Conservation (phyloP, 2,797 vertebrate species). For the Mycteria americana region DNA sequence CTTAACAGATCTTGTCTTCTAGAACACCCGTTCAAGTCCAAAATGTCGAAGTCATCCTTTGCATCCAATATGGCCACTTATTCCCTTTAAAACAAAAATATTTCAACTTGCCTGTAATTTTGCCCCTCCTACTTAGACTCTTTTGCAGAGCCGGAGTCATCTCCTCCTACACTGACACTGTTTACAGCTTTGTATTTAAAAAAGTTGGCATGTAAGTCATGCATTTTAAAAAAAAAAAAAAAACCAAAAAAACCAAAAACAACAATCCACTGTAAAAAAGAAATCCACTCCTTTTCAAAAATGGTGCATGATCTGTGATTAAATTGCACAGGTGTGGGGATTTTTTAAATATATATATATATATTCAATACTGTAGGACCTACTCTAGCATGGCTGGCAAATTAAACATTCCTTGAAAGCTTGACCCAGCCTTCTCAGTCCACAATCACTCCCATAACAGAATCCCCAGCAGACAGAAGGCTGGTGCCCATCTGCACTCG, state of each 20-base stretch:
- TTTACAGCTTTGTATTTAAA: constrained; percentile 64
- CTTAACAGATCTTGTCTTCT: background rate
- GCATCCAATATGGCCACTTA: constrained; percentile 12
- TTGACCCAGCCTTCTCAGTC: background rate
- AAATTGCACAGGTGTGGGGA: background rate
- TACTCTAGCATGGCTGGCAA: background rate
- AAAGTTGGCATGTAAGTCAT: constrained; percentile 52
- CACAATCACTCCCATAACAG: background rate
- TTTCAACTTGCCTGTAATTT: constrained; percentile 9
- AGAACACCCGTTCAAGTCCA: background rate
- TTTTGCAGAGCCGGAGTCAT: constrained; percentile 53
- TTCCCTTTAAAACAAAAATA: constrained; percentile 10
- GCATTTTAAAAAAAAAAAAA: no score
- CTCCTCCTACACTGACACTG: constrained; percentile 56
- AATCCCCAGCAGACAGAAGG: background rate
- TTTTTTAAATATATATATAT: background rate
- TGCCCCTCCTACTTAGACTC: constrained; percentile 26
- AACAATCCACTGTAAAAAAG: background rate
- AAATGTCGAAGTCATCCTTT: background rate
- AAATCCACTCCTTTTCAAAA: constrained; percentile 19
- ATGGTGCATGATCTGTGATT: background rate
- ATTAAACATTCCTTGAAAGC: background rate
- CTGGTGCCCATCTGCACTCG: background rate
- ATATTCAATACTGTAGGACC: background rate
- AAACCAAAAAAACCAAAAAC: no score